Evolutionary conservation across 2,888 invertebrate species (phyloP).

Genomic region (Stenoptilia bipunctidactyla): DNA sequence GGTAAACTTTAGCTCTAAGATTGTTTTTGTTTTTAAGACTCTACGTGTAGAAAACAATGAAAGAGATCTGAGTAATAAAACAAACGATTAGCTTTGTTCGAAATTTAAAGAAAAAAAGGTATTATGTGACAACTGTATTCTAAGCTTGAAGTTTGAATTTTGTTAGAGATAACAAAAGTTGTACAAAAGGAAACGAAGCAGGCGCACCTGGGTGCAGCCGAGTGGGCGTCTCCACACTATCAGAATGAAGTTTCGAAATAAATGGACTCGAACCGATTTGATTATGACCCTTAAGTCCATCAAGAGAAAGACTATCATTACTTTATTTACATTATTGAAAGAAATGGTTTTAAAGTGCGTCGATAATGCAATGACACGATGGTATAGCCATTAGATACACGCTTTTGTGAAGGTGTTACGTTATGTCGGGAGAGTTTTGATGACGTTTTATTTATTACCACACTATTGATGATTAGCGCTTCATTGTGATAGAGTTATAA

Average conservation of each 20-base stretch:
- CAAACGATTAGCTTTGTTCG: too few relatives aligned
- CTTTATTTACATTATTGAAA: background rate
- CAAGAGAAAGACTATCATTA: background rate
- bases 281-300: background rate
- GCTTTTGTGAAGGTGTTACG: background rate
- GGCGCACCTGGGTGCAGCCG: conserved; percentile 49
- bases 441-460: too few relatives aligned
- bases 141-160: background rate
- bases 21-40: too few relatives aligned
- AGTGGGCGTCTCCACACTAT: conserved; percentile 38
- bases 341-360: background rate
- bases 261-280: background rate
- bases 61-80: too few relatives aligned
- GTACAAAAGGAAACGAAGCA: conserved; percentile 15
- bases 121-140: too few relatives aligned
- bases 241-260: background rate
- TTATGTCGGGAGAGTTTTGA: too few relatives aligned
- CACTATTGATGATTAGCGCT: too few relatives aligned
- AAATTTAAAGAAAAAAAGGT: too few relatives aligned
- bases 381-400: background rate
- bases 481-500: too few relatives aligned
- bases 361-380: background rate
- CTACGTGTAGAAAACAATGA: too few relatives aligned
- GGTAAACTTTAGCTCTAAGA: too few relatives aligned
- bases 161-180: too few relatives aligned